Percentiles rank a stretch among this genome's conserved stretches.
phyloP scores from a whole-genome alignment of 64 coral and sea anemone species.

The Trachythela sp. region DNA sequence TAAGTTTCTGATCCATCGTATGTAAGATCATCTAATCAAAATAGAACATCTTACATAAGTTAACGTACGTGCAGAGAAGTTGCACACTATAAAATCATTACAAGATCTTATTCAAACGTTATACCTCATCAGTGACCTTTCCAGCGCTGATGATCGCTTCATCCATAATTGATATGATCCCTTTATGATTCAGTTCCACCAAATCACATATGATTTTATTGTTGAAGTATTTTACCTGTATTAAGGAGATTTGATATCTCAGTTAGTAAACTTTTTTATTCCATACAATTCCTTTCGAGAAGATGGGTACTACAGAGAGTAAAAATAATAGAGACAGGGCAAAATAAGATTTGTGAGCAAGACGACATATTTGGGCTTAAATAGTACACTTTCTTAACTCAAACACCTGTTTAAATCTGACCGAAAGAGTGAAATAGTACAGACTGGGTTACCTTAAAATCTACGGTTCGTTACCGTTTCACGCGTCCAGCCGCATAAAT shows the following conservation, averaged over 20 bases:
- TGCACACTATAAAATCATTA: background rate
- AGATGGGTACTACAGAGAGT: too few relatives aligned
- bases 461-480: too few relatives aligned
- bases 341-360: too few relatives aligned
- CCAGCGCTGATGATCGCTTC: constrained; percentile 86
- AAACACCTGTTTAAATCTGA: too few relatives aligned
- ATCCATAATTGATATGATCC: constrained; percentile 85
- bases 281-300: too few relatives aligned
- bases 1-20: constrained; percentile 90
- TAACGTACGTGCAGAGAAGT: background rate
- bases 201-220: constrained; percentile 95
- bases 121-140: constrained; percentile 86
- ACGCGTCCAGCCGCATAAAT: too few relatives aligned
- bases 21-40: constrained; percentile 77
- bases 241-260: background rate
- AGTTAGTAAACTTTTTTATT: background rate
- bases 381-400: too few relatives aligned
- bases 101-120: background rate
- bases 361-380: too few relatives aligned
- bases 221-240: constrained; percentile 89
- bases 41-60: background rate
- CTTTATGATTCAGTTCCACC: constrained; percentile 87
- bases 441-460: too few relatives aligned
- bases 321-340: too few relatives aligned
- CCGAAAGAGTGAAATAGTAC: too few relatives aligned